Evolutionary conservation across 2,797 vertebrate species (phyloP).

Genomic region (Urophycis tenuis): DNA sequence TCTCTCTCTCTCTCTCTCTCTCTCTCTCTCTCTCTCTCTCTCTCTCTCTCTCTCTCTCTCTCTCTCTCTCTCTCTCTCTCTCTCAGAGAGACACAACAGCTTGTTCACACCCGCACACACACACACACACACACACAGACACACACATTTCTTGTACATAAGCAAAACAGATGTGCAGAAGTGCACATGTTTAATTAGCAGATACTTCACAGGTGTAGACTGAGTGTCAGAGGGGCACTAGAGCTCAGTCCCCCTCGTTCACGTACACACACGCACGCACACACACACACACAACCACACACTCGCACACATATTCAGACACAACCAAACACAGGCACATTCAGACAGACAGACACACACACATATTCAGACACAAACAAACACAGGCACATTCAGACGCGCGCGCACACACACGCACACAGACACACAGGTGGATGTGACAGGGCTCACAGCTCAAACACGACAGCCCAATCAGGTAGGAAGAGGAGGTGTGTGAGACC

Average conservation of each 20-base stretch:
- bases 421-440: conserved; percentile 16
- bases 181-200: conserved; percentile 51
- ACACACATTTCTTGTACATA: conserved; percentile 4
- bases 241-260: conserved; percentile 5
- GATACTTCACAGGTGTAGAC: conserved; percentile 51
- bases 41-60: conserved; percentile 21
- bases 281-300: conserved; percentile 1
- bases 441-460: conserved; percentile 90
- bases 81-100: background rate
- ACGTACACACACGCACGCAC: too few relatives aligned
- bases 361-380: conserved; percentile 5
- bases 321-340: background rate
- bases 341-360: conserved; percentile 5
- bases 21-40: conserved; percentile 9
- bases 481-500: conserved; percentile 96
- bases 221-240: conserved; percentile 38
- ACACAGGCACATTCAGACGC: too few relatives aligned
- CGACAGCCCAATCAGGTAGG: conserved; percentile 94
- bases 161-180: too few relatives aligned
- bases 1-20: conserved; percentile 30
- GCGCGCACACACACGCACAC: background rate
- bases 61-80: conserved; percentile 32
- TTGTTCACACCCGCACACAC: background rate
- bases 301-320: background rate
- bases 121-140: background rate